Conservation (phyloP, 2,113 vertebrate genomes). For the Prunella fulvescens region DNA sequence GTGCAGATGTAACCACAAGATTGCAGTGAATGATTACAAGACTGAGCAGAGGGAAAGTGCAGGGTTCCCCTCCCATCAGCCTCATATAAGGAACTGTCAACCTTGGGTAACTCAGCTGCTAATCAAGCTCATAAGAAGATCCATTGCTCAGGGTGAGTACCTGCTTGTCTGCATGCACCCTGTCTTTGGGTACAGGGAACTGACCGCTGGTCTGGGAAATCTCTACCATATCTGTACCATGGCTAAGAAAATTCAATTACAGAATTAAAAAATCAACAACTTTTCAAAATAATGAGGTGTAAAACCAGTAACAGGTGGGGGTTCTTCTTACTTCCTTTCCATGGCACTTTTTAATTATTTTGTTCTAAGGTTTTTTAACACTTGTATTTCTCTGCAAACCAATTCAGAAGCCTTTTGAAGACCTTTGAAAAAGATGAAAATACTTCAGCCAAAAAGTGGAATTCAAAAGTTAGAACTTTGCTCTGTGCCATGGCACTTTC, state of each 20-base stretch:
- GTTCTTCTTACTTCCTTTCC: not conserved
- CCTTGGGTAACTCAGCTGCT: not conserved
- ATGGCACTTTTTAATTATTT: not conserved
- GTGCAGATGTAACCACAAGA: not conserved
- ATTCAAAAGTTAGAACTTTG: not conserved
- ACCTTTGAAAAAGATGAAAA: not conserved
- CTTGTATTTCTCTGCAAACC: not conserved
- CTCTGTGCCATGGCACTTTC: not conserved
- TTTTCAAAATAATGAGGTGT: not conserved
- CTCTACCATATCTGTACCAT: not conserved
- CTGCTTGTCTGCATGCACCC: not conserved
- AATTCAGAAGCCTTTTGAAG: not conserved
- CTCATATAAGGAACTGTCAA: not conserved
- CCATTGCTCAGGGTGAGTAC: not conserved
- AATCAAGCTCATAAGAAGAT: not conserved
- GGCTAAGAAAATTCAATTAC: not conserved
- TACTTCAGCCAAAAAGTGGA: not conserved
- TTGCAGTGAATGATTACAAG: fast-evolving
- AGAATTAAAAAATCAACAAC: not conserved
- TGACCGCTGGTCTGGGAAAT: not conserved
- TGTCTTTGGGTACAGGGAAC: not conserved
- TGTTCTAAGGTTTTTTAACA: not conserved
- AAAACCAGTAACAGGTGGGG: not conserved
- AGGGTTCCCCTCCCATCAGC: not conserved
- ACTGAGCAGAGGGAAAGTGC: not conserved